A percentile compares a stretch with the other conserved stretches of the same genome.
These are phyloP conservation scores for Luidia sarsii DNA, from an alignment of 53 echinoderm and acorn worm genomes.

Conservation along the genomic window DNA sequence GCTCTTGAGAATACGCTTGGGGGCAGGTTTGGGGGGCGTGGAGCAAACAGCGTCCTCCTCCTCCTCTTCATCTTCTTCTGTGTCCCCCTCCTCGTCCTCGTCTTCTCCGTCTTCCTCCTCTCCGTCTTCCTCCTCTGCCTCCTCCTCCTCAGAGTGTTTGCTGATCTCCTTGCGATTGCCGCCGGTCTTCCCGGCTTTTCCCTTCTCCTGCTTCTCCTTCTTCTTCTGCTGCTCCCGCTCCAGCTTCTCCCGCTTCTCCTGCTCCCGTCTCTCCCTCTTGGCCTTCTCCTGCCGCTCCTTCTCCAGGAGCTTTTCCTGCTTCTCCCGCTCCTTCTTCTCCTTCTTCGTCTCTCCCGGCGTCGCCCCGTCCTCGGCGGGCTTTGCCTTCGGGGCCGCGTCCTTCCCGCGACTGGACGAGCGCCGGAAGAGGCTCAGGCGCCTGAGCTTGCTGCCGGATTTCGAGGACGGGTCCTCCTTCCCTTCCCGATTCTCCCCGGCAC, in stretches of 20 bases:
- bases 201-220: conserved; percentile 51
- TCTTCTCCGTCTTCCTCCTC: conserved; percentile 16
- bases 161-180: conserved; percentile 17
- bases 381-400: conserved; percentile 11
- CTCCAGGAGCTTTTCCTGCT: conserved; percentile 46
- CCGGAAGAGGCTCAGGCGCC: conserved; percentile 64
- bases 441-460: conserved; percentile 39
- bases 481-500: conserved; percentile 14
- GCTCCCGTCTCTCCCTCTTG: conserved; percentile 50
- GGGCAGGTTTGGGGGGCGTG: background rate
- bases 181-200: conserved; percentile 30
- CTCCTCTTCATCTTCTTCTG: background rate
- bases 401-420: conserved; percentile 59
- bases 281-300: conserved; percentile 58
- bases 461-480: background rate
- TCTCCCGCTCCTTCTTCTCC: conserved; percentile 59
- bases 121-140: conserved; percentile 33
- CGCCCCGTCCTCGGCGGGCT: background rate
- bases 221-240: conserved; percentile 14
- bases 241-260: conserved; percentile 53
- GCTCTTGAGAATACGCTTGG: conserved; percentile 2
- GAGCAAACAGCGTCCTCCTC: background rate
- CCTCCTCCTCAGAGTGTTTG: conserved; percentile 32
- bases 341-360: conserved; percentile 27
- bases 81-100: conserved; percentile 17